Evolutionary conservation across 2,797 vertebrate species (phyloP), one percentile per base, ranked within the genome.

Genomic region (Cirrhinus mrigala): DNA sequence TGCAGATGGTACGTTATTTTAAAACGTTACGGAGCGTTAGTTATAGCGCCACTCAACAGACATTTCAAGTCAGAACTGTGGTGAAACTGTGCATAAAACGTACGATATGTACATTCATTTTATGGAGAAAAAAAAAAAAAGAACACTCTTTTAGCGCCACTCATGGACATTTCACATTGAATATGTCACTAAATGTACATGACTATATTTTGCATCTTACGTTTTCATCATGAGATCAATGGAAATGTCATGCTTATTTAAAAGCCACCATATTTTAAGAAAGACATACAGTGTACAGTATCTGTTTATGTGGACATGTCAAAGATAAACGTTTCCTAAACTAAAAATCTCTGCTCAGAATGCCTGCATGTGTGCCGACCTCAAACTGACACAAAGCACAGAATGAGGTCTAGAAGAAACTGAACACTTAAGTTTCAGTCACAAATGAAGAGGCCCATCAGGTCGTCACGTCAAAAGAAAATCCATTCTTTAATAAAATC

Each of bases 401-500:
- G 78, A 62, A n/a, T 7, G 50, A 37, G 74, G 33, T 29, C 12
- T 24, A 48, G 44, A 46, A 33, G 33, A 50, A 44, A 70, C 68
- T 85, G 88, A 90, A 87, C 88, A 73, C 74, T 88, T 29, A 88
- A 89, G 71, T 91, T 94, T 90, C 86, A 89, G 85, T 82, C 58
- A 69, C 24, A 86, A 89, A 93, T 95, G 91, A 7, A 94, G 93
- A 74, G 46, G 79, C 87, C 90, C 81, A 89, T 90, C 90, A 90
- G 80, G 86, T 91, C 93, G 92, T 91, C 92, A 92, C 90, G 89
- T 92, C 92, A 91, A 91, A 92, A 92, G 91, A 92, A 91, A 92
- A 94, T 90, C 91, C 92, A 94, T 92, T 92, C 90, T 91, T 93
- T 93, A 94, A 94, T 94, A 94, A 93, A 94, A 93, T 91, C 90